These are phyloP conservation scores for Haemorhous mexicanus DNA, from an alignment of 2,113 vertebrate genomes.

Conservation along the genomic window DNA sequence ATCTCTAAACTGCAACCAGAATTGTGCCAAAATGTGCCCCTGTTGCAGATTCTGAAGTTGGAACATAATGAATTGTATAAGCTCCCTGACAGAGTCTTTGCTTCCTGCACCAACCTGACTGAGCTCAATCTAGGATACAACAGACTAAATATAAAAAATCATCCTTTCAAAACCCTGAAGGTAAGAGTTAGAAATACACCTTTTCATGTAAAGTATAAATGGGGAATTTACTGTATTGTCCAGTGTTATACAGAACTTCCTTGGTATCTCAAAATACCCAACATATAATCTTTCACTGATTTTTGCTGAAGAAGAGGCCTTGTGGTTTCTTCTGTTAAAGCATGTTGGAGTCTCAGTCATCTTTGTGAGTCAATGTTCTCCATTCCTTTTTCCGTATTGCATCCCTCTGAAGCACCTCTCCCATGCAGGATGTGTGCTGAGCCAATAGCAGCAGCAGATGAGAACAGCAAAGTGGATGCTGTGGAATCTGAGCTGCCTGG, in stretches of 20 bases:
- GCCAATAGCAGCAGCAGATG: neutral
- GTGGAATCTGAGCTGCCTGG: neutral
- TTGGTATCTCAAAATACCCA: neutral
- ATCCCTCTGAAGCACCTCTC: neutral
- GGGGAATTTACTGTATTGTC: neutral
- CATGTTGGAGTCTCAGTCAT: neutral
- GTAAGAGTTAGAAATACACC: slow-evolving; percentile 51
- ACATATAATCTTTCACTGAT: neutral
- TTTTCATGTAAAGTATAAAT: neutral
- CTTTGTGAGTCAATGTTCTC: neutral
- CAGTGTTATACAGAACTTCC: neutral
- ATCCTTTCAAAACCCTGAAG: slow-evolving; percentile 79
- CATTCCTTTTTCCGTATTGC: neutral
- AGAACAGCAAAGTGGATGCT: neutral
- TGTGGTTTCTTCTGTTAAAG: neutral
- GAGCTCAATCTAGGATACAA: slow-evolving; percentile 81
- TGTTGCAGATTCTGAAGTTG: slow-evolving; percentile 75
- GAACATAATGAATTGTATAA: slow-evolving; percentile 81
- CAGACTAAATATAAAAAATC: slow-evolving; percentile 69
- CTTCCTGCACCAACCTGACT: slow-evolving; percentile 72
- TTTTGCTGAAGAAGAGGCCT: neutral
- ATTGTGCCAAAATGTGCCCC: slow-evolving; percentile 76
- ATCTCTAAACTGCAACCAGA: slow-evolving; percentile 76
- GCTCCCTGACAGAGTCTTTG: slow-evolving; percentile 74
- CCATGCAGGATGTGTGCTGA: neutral